A percentile compares a stretch with the other conserved stretches of the same genome.
phyloP scores from a whole-genome alignment of 2,888 invertebrate genomes.

The Charanyca ferruginea region DNA sequence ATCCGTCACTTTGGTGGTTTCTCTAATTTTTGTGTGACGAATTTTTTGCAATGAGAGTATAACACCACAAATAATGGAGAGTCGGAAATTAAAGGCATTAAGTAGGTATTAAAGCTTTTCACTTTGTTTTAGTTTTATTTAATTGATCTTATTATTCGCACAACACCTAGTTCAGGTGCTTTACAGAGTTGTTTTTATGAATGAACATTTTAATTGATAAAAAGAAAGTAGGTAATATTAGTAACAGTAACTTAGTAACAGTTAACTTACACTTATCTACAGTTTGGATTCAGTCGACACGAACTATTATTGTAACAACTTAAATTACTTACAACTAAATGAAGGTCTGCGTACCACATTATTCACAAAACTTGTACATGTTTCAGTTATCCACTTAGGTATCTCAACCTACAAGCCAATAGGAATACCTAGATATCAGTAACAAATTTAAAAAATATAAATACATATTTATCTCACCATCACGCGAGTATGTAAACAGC shows the following conservation, averaged over 20 bases:
- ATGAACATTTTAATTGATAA: constrained; percentile 31
- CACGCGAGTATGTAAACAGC: no score
- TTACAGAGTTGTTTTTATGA: constrained; percentile 3
- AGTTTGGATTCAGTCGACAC: constrained; percentile 43
- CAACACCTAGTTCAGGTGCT: constrained; percentile 10
- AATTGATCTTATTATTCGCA: neutral
- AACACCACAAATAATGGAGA: no score
- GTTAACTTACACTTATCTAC: constrained; percentile 34
- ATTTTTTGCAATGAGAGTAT: no score
- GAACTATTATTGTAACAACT: constrained; percentile 31
- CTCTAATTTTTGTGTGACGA: no score
- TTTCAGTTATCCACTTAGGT: no score
- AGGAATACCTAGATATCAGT: no score
- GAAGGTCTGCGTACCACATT: neutral
- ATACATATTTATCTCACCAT: no score
- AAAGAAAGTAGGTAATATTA: constrained; percentile 1
- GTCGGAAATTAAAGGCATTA: constrained; percentile 28
- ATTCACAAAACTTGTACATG: neutral
- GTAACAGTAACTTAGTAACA: constrained; percentile 25
- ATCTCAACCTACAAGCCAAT: no score
- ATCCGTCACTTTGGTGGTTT: no score
- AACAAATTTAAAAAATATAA: no score
- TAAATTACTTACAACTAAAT: constrained; percentile 11
- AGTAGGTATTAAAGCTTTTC: constrained; percentile 5
- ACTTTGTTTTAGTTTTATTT: constrained; percentile 29